phyloP scores from a whole-genome alignment of 2,113 vertebrate species.

The Rattus norvegicus region DNA sequence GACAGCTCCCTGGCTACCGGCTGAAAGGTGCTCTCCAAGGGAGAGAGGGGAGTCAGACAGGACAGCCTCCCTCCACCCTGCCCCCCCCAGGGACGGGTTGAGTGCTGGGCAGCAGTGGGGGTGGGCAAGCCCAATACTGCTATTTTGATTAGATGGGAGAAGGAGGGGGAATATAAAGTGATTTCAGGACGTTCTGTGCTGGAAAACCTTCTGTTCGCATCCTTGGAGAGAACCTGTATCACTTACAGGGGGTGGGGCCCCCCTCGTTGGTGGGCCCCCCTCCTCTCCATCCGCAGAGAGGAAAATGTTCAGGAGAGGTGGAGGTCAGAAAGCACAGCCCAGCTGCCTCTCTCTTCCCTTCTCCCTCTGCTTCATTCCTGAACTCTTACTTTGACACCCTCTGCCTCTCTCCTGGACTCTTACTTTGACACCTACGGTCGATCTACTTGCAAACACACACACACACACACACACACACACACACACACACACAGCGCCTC shows the following conservation, averaged over 20 bases:
- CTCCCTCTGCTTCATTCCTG: background rate
- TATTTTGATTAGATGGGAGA: conserved; percentile 73
- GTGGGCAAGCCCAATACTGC: conserved; percentile 59
- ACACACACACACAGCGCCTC: background rate
- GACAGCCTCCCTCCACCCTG: background rate
- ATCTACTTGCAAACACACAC: background rate
- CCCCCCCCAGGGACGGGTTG: conserved; percentile 33
- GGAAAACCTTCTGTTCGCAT: conserved; percentile 74
- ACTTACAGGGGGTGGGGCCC: conserved; percentile 29
- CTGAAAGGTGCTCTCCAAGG: conserved; percentile 66
- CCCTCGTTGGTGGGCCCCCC: background rate
- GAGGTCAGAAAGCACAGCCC: background rate
- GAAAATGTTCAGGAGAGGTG: conserved; percentile 35
- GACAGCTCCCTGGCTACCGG: conserved; percentile 77
- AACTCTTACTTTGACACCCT: background rate
- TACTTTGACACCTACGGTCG: background rate
- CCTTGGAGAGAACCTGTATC: conserved; percentile 77
- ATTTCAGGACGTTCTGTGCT: conserved; percentile 78
- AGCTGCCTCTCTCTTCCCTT: background rate
- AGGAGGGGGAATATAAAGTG: conserved; percentile 76
- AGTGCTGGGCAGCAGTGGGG: conserved; percentile 57
- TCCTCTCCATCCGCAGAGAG: conserved; percentile 33
- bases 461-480: background rate
- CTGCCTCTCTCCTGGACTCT: background rate
- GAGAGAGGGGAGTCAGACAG: conserved; percentile 6